phyloP scores from a whole-genome alignment of 1,140 invertebrate genomes.

The Venturia canescens region DNA sequence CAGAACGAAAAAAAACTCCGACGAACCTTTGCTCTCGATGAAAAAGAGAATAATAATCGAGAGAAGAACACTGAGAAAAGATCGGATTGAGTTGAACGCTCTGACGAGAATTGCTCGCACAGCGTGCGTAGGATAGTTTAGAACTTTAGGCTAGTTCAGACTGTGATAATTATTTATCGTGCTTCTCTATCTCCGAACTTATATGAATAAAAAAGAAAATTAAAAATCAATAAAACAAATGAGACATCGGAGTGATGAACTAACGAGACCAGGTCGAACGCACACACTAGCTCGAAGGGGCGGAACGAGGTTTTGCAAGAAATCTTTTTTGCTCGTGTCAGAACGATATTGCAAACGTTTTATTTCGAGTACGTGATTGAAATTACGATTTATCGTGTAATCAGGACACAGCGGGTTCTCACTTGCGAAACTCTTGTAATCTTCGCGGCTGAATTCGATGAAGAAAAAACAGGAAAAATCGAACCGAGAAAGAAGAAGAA shows the following conservation, averaged over 20 bases:
- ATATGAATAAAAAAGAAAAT: slow-evolving; percentile 17
- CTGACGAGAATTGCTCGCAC: slow-evolving; percentile 28
- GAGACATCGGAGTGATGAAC: not conserved
- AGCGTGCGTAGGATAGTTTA: slow-evolving; percentile 43
- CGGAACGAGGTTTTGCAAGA: too few species aligned
- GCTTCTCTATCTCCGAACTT: slow-evolving; percentile 54
- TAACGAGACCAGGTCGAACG: not conserved
- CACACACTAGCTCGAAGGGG: not conserved
- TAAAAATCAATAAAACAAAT: slow-evolving; percentile 1
- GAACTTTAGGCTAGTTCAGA: slow-evolving; percentile 69
- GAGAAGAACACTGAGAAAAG: not conserved
- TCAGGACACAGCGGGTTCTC: not conserved
- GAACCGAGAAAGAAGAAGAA: not conserved
- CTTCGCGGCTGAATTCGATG: not conserved
- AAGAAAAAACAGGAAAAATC: not conserved
- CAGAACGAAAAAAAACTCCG: not conserved
- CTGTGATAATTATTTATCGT: slow-evolving; percentile 74
- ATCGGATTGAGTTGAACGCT: slow-evolving; percentile 28
- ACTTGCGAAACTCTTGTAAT: not conserved
- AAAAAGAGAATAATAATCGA: not conserved
- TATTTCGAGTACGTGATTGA: not conserved
- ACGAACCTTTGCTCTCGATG: not conserved
- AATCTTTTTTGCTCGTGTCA: not conserved
- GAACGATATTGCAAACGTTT: not conserved
- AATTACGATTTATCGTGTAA: not conserved